Evolutionary conservation across 2,888 invertebrate species (phyloP).

Genomic region (Eupithecia exiguata): DNA sequence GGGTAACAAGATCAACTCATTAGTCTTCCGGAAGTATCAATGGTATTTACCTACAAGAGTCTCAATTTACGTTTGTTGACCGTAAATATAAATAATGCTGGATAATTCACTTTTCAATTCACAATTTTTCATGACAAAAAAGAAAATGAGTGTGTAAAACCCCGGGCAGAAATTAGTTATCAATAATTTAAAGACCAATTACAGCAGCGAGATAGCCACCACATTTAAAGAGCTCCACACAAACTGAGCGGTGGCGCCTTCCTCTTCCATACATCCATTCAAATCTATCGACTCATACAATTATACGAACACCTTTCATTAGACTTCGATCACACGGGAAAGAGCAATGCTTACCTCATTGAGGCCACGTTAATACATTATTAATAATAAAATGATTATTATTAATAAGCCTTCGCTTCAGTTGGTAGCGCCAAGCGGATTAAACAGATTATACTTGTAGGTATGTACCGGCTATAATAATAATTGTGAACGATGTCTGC

Average conservation of each 20-base stretch:
- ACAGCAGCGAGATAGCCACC: not conserved
- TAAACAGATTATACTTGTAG: not conserved
- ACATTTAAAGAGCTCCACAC: not conserved
- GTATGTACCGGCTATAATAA: not conserved
- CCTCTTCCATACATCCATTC: not conserved
- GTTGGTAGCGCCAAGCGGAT: slow-evolving; percentile 7
- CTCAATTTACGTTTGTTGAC: not conserved
- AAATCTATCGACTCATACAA: slow-evolving; percentile 1
- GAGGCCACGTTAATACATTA: slow-evolving; percentile 52
- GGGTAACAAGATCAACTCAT: not conserved
- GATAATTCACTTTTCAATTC: no score
- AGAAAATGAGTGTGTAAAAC: no score
- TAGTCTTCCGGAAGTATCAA: not conserved
- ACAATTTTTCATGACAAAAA: no score
- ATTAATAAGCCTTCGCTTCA: slow-evolving; percentile 20
- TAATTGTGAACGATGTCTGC: not conserved
- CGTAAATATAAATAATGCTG: no score
- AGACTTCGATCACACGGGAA: slow-evolving; percentile 36
- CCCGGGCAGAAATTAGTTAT: no score
- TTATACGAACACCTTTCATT: slow-evolving; percentile 14
- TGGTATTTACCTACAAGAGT: not conserved
- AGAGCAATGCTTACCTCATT: slow-evolving; percentile 57
- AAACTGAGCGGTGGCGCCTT: not conserved
- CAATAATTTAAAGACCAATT: not conserved
- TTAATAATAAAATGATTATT: slow-evolving; percentile 27